These are phyloP conservation scores for Fulica atra DNA, from an alignment of 2,113 vertebrate genomes.

Conservation along the genomic window DNA sequence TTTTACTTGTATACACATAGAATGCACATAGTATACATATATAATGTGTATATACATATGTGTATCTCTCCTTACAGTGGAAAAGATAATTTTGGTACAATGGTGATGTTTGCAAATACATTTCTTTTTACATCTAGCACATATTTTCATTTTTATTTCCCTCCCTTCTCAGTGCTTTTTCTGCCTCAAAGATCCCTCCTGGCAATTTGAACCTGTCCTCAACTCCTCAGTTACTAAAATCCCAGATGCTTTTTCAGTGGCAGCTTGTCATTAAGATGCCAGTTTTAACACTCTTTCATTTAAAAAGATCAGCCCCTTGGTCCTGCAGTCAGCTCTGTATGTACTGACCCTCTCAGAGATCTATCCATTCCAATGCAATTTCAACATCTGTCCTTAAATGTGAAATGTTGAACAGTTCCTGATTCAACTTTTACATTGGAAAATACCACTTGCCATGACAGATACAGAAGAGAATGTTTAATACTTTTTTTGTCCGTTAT, in stretches of 20 bases:
- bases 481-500: neutral
- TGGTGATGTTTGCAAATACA: neutral
- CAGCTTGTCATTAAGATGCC: constrained; percentile 58
- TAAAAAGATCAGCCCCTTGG: constrained; percentile 41
- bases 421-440: neutral
- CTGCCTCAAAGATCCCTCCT: constrained; percentile 35
- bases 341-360: constrained; percentile 40
- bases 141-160: constrained; percentile 7
- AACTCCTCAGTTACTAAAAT: constrained; percentile 49
- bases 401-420: neutral
- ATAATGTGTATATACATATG: neutral
- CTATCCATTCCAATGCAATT: constrained; percentile 11
- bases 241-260: constrained; percentile 43
- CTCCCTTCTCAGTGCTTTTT: constrained; percentile 13
- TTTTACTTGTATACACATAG: neutral
- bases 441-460: neutral
- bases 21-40: neutral
- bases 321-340: constrained; percentile 18
- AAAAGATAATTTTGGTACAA: neutral
- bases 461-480: neutral
- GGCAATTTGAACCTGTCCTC: constrained; percentile 59
- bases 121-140: neutral
- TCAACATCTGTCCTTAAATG: constrained; percentile 2
- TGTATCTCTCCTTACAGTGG: neutral
- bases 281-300: constrained; percentile 48